Base-by-base conservation (phyloP, 2,888 invertebrate species). In the Thelaira solivaga region DNA sequence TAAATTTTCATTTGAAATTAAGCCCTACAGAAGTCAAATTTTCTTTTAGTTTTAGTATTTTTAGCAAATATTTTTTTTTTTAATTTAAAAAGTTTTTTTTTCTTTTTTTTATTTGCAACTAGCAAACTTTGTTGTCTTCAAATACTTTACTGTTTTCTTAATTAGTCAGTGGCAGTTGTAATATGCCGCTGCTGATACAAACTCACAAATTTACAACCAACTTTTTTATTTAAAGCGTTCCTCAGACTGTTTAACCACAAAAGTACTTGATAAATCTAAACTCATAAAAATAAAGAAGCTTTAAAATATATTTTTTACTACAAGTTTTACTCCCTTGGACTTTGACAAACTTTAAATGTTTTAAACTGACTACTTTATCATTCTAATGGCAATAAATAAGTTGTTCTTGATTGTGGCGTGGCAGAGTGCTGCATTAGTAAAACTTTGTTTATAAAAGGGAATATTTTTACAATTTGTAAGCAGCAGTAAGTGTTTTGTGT, bases 101-200 rank as follows among this genome's bases (percentile, higher is more conserved):
- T 26, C 26, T 36, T 47, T 47, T 10, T 6, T 10, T 68, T 47
- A 39, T 22, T 24, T 59, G 5, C 22, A 4, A n/a, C 6, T 2
- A n/a, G 26, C 5, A 16, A 18, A 36, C 5, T 34, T 57, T 22
- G 10, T 41, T 18, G 16, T 36, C 39, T 4, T 43, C 36, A 34
- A 71, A 61, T 71, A 61, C 51, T 71, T 61, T 71, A 26, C 24
- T 61, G 43, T 26, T 71, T 61, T 51, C 36, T 71, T 45, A 71
- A 71, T 62, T 53, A 71, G 53, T 51, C 62, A 8, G 43, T 53
- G n/a, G 49, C 47, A 36, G 47, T 43, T 18, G 20, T 20, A 13
- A 22, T 24, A 26, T 29, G 31, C 20, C 18, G 29, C 4, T 39
- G 26, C 39, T 49, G n/a, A 24, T 26, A 29, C 4, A 53, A 67